Evolutionary conservation across 2,797 vertebrate genomes (phyloP), one percentile per base, ranked within the genome.

Genomic region (Anomalospiza imberbis): DNA sequence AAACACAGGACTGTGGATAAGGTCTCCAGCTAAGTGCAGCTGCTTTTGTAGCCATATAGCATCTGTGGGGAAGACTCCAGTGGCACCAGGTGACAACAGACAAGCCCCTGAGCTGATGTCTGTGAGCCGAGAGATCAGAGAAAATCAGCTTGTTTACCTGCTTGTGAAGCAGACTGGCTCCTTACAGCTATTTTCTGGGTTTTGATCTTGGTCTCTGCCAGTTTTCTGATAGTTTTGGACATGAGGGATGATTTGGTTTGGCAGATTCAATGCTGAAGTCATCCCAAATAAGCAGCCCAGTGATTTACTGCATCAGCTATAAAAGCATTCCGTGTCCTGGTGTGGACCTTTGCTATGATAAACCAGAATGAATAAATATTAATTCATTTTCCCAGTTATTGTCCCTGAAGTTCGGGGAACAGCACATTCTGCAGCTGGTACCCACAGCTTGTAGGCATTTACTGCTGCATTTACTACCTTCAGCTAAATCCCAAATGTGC

Each of bases 91-190:
- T 85, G 54, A 67, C 60, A 91, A 80, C 83, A 93, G 86, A 66
- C 51, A 63, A 83, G 48, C 42, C 51, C 40, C 80, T 61, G 60
- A 94, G 62, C 79, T 74, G 82, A 32, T 62, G 87, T 83, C 85
- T 92, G 58, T 1, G 7, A 93, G 71, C 71, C 47, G 42, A 82
- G 63, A 90, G 67, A 93, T 74, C 50, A 80, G 72, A 92, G 62
- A 83, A 70, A 78, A 78, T 38, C 54, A 60, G 51, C 83, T 73
- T 93, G 85, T 96, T 95, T 93, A 94, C 95, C 83, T 93, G 86
- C 92, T 91, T 87, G 57, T 3, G 10, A 88, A 82, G 88, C 84
- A 87, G 88, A 61, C 84, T 76, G 83, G 48, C 77, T 93, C 92
- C 44, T 87, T 75, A 75, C 58, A 84, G 22, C 71, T 87, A 24